Conservation (phyloP, 2,113 vertebrate genomes). For the Gila orcuttii region DNA sequence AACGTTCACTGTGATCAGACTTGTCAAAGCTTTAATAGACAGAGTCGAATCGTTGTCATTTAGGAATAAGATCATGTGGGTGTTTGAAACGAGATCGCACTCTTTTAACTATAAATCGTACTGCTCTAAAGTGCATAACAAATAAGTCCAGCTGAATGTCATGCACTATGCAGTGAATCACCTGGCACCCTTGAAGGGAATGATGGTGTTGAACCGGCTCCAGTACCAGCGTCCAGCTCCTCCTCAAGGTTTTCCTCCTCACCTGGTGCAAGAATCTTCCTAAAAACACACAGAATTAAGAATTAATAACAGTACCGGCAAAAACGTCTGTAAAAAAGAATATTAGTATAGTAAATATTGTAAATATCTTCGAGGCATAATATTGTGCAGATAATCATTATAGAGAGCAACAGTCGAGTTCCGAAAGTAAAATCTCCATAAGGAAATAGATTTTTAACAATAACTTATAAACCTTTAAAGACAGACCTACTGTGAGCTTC, state of each 20-base stretch:
- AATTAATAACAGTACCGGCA: background rate
- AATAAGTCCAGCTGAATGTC: background rate
- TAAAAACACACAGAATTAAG: slow-evolving; percentile 57
- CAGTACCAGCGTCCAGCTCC: slow-evolving; percentile 88
- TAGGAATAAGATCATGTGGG: too few relatives aligned
- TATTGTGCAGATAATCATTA: background rate
- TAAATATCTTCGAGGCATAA: background rate
- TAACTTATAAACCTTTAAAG: too few relatives aligned
- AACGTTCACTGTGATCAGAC: too few relatives aligned
- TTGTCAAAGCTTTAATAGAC: too few relatives aligned
- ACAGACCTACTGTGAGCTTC: too few relatives aligned
- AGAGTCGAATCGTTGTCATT: too few relatives aligned
- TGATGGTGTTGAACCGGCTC: slow-evolving; percentile 84
- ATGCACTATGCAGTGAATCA: slow-evolving; percentile 58
- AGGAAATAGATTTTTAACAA: too few relatives aligned
- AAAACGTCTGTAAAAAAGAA: background rate
- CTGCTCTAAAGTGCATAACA: too few relatives aligned
- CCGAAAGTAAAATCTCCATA: too few relatives aligned
- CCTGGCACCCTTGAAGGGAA: slow-evolving; percentile 88
- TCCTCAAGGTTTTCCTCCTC: slow-evolving; percentile 97
- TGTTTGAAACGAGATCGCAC: too few relatives aligned
- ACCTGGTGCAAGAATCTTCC: slow-evolving; percentile 95
- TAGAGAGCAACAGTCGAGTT: too few relatives aligned
- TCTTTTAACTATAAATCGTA: too few relatives aligned
- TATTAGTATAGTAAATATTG: background rate